These are phyloP conservation scores for Enteromius mattozi DNA, from an alignment of 2,797 vertebrate genomes.

Conservation along the genomic window DNA sequence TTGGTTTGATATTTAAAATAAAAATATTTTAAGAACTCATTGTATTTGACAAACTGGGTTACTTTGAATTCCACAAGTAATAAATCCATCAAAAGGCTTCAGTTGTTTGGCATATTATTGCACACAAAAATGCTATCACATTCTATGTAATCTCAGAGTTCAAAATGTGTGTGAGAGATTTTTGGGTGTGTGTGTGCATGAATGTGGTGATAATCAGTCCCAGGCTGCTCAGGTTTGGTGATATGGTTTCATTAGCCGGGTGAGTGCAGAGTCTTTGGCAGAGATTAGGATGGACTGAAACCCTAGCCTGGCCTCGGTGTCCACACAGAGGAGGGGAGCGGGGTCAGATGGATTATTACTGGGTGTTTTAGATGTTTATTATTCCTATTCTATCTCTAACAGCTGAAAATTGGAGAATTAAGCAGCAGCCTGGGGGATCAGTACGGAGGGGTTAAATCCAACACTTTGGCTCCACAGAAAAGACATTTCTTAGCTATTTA, in stretches of 20 bases:
- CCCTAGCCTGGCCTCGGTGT: constrained; percentile 74
- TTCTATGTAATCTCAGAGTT: not conserved
- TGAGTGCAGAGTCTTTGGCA: constrained; percentile 66
- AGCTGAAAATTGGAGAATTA: constrained; percentile 86
- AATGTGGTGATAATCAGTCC: constrained; percentile 74
- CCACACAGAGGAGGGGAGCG: constrained; percentile 64
- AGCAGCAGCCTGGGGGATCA: constrained; percentile 73
- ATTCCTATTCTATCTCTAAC: constrained; percentile 85
- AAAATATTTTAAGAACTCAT: not conserved
- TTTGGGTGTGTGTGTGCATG: constrained; percentile 13
- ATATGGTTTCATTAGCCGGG: constrained; percentile 77
- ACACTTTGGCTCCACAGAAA: constrained; percentile 68
- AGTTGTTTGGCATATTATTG: not conserved
- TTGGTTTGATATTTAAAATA: not conserved
- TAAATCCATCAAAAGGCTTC: not conserved
- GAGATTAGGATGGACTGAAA: constrained; percentile 77
- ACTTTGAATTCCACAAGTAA: not conserved
- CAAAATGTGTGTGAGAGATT: not conserved
- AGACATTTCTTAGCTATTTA: constrained; percentile 56
- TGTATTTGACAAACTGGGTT: not conserved
- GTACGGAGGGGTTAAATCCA: constrained; percentile 77
- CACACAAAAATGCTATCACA: too few species aligned
- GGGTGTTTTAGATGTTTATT: constrained; percentile 86
- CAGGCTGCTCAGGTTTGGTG: constrained; percentile 68
- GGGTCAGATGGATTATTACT: constrained; percentile 77